phyloP scores from a whole-genome alignment of 2,888 invertebrate genomes.

The Leptinotarsa rubiginosa region DNA sequence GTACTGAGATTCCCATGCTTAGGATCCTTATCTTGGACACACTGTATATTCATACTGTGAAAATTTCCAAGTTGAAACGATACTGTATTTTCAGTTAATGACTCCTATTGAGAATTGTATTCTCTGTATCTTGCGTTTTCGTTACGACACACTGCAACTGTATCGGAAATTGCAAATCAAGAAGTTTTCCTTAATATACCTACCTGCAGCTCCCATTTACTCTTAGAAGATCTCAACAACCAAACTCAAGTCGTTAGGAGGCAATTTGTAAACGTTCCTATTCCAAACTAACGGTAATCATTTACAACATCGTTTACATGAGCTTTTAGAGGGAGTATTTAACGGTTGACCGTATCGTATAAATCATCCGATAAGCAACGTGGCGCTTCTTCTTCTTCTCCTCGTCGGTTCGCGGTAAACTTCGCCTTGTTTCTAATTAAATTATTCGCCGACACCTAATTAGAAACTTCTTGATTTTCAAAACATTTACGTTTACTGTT shows the following conservation, averaged over 20 bases:
- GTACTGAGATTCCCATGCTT: too few species aligned
- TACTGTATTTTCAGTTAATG: neutral
- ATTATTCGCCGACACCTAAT: slow-evolving; percentile 59
- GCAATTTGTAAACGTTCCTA: slow-evolving; percentile 53
- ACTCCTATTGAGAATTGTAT: neutral
- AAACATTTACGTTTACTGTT: slow-evolving; percentile 46
- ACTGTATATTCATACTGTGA: too few species aligned
- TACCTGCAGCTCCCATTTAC: neutral
- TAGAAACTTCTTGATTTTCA: slow-evolving; percentile 54
- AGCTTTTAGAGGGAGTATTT: slow-evolving; percentile 56
- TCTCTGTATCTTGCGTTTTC: neutral
- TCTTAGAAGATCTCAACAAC: slow-evolving; percentile 21
- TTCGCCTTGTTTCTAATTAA: slow-evolving; percentile 59
- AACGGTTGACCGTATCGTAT: slow-evolving; percentile 58
- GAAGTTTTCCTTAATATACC: neutral
- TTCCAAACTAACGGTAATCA: slow-evolving; percentile 51
- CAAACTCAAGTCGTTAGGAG: slow-evolving; percentile 54
- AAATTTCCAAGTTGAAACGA: too few species aligned
- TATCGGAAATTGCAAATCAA: neutral
- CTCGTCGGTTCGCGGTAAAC: slow-evolving; percentile 54
- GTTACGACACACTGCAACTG: neutral
- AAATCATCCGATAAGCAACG: slow-evolving; percentile 59
- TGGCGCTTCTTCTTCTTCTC: slow-evolving; percentile 52
- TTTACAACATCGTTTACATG: slow-evolving; percentile 56
- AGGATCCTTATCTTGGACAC: too few species aligned